Evolutionary conservation across 2,888 invertebrate genomes (phyloP).

Genomic region (Agonum fuliginosum): DNA sequence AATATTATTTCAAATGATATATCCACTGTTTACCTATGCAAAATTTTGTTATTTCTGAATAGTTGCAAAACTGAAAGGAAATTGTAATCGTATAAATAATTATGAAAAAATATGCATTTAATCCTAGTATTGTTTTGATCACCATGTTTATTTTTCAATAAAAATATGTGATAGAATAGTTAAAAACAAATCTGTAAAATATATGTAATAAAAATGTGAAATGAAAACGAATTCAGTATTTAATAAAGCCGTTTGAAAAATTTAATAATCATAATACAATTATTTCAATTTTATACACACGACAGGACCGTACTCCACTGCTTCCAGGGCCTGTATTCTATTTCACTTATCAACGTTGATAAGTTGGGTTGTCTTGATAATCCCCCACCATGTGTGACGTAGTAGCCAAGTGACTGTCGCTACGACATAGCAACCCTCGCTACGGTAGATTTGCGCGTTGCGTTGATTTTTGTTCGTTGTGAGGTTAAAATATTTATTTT

Average conservation of each 20-base stretch:
- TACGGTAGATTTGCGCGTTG: too few relatives aligned
- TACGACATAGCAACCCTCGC: too few relatives aligned
- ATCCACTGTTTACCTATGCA: neutral
- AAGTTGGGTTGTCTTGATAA: too few relatives aligned
- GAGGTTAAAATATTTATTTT: too few relatives aligned
- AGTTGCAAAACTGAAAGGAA: neutral
- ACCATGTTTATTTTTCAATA: constrained; percentile 28
- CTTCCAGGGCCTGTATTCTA: too few relatives aligned
- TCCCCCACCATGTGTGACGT: too few relatives aligned
- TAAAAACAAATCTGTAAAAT: constrained; percentile 34
- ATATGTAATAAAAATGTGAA: constrained; percentile 54
- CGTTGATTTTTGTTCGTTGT: too few relatives aligned
- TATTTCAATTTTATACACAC: too few relatives aligned
- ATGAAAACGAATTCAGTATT: constrained; percentile 55
- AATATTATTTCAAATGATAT: constrained; percentile 10
- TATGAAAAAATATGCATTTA: constrained; percentile 30
- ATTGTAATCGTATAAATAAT: constrained; percentile 16
- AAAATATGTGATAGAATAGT: constrained; percentile 55
- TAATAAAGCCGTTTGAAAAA: constrained; percentile 56
- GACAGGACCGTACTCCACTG: too few relatives aligned
- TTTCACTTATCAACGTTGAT: too few relatives aligned
- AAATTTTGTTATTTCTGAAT: constrained; percentile 17
- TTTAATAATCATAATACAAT: constrained; percentile 40
- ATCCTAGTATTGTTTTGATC: constrained; percentile 4
- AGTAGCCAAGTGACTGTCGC: too few relatives aligned